A percentile compares a stretch with the other conserved stretches of the same genome.
Conservation (phyloP, 2,113 vertebrate species). For the Ptilorrhoa leucosticta region DNA sequence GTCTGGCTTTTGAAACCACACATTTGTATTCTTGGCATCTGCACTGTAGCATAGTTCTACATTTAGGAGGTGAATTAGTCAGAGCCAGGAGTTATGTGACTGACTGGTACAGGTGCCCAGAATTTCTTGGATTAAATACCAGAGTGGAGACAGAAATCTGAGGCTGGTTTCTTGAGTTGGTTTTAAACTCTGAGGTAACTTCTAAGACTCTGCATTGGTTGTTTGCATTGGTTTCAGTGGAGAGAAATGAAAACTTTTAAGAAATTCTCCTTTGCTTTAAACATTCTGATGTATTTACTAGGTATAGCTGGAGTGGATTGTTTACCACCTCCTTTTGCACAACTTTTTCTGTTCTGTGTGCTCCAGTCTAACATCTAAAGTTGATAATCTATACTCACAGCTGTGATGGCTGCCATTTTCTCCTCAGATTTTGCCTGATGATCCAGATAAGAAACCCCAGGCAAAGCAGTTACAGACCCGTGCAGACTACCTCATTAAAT, state of each 20-base stretch:
- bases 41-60: not conserved
- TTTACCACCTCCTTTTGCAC: fast-evolving
- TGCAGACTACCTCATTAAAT: constrained; percentile 99
- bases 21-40: not conserved
- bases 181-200: not conserved
- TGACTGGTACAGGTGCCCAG: not conserved
- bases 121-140: not conserved
- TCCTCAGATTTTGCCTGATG: constrained; percentile 92
- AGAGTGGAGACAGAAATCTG: not conserved
- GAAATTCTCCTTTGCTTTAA: not conserved
- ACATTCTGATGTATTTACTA: not conserved
- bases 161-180: not conserved
- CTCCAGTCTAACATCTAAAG: not conserved
- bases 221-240: not conserved
- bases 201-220: not conserved
- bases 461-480: constrained; percentile 97
- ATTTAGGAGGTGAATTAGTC: not conserved
- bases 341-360: not conserved
- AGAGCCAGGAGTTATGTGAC: not conserved
- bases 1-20: not conserved
- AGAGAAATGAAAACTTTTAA: not conserved
- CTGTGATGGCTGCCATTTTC: not conserved
- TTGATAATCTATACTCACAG: not conserved
- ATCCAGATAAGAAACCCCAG: constrained; percentile 98
- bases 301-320: not conserved